These are phyloP conservation scores for Euwallacea fornicatus DNA, from an alignment of 1,140 invertebrate genomes.

Conservation along the genomic window DNA sequence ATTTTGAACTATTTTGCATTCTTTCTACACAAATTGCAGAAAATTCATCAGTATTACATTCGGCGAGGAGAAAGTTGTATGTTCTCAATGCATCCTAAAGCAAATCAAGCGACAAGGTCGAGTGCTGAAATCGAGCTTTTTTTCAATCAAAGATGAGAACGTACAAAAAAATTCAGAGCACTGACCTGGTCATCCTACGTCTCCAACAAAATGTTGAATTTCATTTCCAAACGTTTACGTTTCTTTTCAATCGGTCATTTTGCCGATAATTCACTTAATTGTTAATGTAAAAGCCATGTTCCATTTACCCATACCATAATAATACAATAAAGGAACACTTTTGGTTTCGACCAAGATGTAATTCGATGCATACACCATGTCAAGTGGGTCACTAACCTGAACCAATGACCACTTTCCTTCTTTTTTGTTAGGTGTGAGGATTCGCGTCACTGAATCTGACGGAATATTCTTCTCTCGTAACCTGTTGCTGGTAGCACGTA, in stretches of 20 bases:
- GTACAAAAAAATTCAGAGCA: too few species aligned
- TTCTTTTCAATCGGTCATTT: constrained; percentile 13
- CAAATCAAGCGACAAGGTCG: too few species aligned
- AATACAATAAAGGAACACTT: constrained; percentile 19
- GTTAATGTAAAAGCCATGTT: constrained; percentile 30
- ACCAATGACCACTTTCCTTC: constrained; percentile 10
- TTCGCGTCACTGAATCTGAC: background rate
- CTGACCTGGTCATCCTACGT: too few species aligned
- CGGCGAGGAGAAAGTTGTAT: too few species aligned
- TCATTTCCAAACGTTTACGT: constrained; percentile 8
- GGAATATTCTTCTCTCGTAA: background rate
- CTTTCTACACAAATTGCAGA: too few species aligned
- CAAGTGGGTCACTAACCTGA: constrained; percentile 20
- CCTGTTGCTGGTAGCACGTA: background rate
- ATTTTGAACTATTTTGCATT: too few species aligned
- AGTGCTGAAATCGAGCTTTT: too few species aligned
- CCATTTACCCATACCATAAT: constrained; percentile 16
- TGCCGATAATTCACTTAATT: constrained; percentile 25
- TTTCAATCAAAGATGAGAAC: too few species aligned
- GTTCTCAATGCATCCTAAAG: too few species aligned
- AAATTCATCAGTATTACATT: too few species aligned
- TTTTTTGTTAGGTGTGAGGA: background rate
- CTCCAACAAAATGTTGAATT: background rate
- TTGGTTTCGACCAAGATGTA: constrained; percentile 11
- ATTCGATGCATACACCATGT: constrained; percentile 9